Conservation (phyloP, 2,113 vertebrate species). For the Spizaetus ornatus region DNA sequence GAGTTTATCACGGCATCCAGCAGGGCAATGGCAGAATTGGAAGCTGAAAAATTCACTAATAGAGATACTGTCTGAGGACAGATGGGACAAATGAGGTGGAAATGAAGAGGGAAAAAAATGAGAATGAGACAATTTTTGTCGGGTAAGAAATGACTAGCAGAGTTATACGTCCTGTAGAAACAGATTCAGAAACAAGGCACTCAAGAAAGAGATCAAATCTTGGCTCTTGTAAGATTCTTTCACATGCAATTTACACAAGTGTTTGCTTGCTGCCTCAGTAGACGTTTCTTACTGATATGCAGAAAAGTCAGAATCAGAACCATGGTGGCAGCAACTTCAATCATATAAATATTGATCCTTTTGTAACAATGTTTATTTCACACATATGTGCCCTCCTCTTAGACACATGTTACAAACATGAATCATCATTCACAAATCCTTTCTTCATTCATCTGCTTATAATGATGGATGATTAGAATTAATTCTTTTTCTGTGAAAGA, state of each 20-base stretch:
- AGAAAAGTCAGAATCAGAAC: not conserved
- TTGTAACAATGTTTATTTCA: not conserved
- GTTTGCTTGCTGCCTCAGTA: not conserved
- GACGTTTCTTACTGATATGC: not conserved
- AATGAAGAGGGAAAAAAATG: not conserved
- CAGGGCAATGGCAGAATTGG: not conserved
- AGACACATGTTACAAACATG: not conserved
- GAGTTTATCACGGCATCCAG: not conserved
- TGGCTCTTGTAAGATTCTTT: not conserved
- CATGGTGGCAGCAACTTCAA: not conserved
- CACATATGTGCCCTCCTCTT: fast-evolving
- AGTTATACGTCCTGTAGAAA: not conserved
- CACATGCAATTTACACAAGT: not conserved
- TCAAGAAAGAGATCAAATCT: not conserved
- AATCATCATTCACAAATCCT: not conserved
- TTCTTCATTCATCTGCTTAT: not conserved
- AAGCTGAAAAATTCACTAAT: not conserved
- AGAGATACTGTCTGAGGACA: not conserved
- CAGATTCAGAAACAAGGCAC: not conserved
- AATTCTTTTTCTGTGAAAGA: not conserved
- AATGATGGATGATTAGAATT: not conserved
- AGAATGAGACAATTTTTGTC: not conserved
- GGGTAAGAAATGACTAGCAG: not conserved
- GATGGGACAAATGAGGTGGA: not conserved
- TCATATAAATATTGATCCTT: not conserved